Conservation (phyloP, 2,113 vertebrate species). For the Nestor notabilis region DNA sequence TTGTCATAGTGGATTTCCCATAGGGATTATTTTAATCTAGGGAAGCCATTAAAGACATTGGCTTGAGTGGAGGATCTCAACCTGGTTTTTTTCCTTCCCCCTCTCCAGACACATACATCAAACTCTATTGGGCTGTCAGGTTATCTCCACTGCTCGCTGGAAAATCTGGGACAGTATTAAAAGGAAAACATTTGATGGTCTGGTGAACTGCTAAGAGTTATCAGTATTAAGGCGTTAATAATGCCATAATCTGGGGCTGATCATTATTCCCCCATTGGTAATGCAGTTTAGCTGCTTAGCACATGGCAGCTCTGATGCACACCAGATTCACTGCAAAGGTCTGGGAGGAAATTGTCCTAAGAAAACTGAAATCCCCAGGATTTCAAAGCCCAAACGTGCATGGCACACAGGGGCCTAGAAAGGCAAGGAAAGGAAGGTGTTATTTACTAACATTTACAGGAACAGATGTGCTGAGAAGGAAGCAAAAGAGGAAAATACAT, state of each 20-base stretch:
- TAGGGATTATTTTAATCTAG: conserved; percentile 76
- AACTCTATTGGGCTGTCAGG: conserved; percentile 56
- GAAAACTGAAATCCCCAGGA: neutral
- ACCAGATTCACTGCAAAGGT: neutral
- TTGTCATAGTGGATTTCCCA: conserved; percentile 75
- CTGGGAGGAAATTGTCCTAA: neutral
- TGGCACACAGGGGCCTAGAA: neutral
- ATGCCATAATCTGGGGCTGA: conserved; percentile 42
- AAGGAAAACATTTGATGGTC: conserved; percentile 60
- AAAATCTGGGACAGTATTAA: conserved; percentile 21
- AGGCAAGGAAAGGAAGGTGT: neutral
- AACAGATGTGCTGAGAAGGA: neutral
- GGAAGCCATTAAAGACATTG: conserved; percentile 70
- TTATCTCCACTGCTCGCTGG: conserved; percentile 54
- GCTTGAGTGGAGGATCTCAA: conserved; percentile 45
- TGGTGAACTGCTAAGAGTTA: conserved; percentile 71
- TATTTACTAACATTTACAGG: neutral
- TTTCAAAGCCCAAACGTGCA: neutral
- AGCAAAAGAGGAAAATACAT: neutral
- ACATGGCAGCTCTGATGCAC: neutral
- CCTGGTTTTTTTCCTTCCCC: neutral
- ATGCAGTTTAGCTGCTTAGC: conserved; percentile 35
- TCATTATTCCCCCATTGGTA: neutral
- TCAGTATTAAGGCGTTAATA: conserved; percentile 79
- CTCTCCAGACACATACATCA: conserved; percentile 72